These are phyloP conservation scores for Microchrysa polita DNA, from an alignment of 2,888 invertebrate species.

Conservation along the genomic window DNA sequence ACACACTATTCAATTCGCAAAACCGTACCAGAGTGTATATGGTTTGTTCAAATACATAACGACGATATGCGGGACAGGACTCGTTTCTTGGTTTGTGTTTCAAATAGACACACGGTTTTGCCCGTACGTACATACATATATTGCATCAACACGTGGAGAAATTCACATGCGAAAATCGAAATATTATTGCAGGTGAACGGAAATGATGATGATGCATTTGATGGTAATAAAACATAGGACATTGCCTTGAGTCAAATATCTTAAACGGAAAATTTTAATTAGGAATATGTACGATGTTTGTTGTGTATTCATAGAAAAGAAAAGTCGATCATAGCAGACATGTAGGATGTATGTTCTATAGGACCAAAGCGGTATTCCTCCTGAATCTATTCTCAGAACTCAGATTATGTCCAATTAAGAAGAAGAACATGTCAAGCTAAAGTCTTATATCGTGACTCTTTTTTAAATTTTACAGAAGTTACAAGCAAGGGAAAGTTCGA, in stretches of 20 bases:
- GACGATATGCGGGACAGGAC: not conserved
- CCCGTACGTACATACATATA: not conserved
- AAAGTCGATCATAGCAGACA: constrained; percentile 39
- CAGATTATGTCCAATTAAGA: no score
- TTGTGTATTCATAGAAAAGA: constrained; percentile 10
- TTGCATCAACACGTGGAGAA: constrained; percentile 15
- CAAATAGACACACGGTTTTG: not conserved
- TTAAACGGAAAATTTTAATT: constrained; percentile 36
- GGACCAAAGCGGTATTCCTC: no score
- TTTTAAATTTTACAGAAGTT: no score
- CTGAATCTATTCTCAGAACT: no score
- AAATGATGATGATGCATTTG: constrained; percentile 12
- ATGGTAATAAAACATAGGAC: not conserved
- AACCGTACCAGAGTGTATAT: no score
- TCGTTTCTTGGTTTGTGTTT: not conserved
- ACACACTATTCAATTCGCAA: constrained; percentile 14
- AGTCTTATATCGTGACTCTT: no score
- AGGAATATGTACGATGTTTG: constrained; percentile 17
- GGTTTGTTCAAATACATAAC: not conserved
- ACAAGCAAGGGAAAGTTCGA: no score
- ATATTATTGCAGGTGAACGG: constrained; percentile 41
- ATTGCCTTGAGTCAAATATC: constrained; percentile 18
- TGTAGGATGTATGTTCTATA: no score
- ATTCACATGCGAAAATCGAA: constrained; percentile 40
- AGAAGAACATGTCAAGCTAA: no score